These are phyloP conservation scores for Protonibea diacanthus DNA, from an alignment of 2,797 vertebrate genomes.

Conservation along the genomic window DNA sequence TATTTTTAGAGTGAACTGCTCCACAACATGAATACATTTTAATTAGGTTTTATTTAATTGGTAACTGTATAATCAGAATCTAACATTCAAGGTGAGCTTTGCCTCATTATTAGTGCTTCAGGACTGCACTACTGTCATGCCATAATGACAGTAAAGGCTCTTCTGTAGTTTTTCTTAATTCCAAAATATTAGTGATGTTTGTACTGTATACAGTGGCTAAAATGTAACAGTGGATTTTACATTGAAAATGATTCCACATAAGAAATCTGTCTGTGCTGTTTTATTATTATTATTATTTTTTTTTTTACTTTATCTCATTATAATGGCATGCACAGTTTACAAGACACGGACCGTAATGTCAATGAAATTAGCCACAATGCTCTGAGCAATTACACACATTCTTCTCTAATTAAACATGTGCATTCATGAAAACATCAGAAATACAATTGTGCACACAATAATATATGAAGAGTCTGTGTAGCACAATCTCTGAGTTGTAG, in stretches of 20 bases:
- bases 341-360: not conserved
- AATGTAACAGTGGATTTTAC: too few species aligned
- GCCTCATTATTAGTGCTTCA: too few species aligned
- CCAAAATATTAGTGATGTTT: not conserved
- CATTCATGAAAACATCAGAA: not conserved
- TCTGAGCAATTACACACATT: not conserved
- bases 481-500: not conserved
- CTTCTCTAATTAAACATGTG: not conserved
- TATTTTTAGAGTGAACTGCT: too few species aligned
- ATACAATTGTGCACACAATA: too few species aligned
- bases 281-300: not conserved
- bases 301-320: not conserved
- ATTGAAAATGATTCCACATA: not conserved
- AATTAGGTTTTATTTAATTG: too few species aligned
- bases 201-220: too few species aligned
- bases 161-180: not conserved
- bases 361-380: not conserved
- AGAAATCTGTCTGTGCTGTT: not conserved
- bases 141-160: too few species aligned
- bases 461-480: not conserved
- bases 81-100: too few species aligned
- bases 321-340: not conserved
- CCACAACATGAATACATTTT: too few species aligned
- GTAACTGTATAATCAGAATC: too few species aligned
- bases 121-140: too few species aligned